Conservation (phyloP, 2,797 vertebrate genomes). For the Tympanoctomys barrerae region DNA sequence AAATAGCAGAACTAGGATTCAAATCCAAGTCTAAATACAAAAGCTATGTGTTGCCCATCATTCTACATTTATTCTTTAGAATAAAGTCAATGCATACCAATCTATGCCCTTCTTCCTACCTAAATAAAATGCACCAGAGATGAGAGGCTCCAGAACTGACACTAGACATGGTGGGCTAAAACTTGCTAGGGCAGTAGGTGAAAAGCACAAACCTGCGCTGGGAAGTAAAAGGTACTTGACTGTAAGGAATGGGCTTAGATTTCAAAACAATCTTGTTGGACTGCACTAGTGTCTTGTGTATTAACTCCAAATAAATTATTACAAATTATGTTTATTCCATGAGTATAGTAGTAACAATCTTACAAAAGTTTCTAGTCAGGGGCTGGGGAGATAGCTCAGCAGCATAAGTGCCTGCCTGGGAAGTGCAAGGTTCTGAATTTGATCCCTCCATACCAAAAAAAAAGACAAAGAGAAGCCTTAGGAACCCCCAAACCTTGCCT, state of each 20-base stretch:
- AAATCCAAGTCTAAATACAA: conserved; percentile 30
- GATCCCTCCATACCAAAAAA: no score
- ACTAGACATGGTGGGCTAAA: neutral
- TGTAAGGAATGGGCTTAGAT: neutral
- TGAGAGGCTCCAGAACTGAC: neutral
- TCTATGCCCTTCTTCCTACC: neutral
- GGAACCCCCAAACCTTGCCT: neutral
- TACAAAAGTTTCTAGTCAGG: neutral
- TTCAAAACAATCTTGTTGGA: neutral
- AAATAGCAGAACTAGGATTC: neutral
- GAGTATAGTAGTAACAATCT: neutral
- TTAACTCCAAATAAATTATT: neutral
- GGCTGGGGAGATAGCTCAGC: no score
- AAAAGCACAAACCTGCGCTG: neutral
- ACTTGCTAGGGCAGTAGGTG: neutral
- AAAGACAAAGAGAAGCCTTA: neutral
- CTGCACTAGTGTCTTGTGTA: neutral
- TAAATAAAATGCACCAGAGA: neutral
- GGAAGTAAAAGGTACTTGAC: conserved; percentile 20
- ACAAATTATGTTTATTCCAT: conserved; percentile 2
- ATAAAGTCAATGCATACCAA: neutral
- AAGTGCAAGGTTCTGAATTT: no score
- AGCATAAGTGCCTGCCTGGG: no score
- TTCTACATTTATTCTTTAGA: conserved; percentile 40
- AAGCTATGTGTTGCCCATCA: neutral